Evolutionary conservation across 53 echinoderm and acorn worm genomes (phyloP).

Genomic region (Pentamera pediparva): DNA sequence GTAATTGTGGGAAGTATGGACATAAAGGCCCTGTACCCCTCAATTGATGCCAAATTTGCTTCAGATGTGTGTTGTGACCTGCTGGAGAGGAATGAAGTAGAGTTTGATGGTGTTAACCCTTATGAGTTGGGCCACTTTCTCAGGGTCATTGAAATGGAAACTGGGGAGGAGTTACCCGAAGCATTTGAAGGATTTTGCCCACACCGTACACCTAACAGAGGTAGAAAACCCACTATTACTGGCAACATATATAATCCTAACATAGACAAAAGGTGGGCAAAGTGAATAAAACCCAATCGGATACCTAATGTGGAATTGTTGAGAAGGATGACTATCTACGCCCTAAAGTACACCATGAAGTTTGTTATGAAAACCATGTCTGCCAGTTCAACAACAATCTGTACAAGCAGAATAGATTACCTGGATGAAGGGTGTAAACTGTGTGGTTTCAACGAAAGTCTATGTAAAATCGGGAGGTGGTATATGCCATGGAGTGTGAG

Average conservation of each 20-base stretch:
- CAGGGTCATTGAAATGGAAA: neutral
- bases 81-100: neutral
- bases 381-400: too few species aligned
- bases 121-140: slow-evolving; percentile 16
- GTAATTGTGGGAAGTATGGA: slow-evolving; percentile 9
- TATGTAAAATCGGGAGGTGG: too few species aligned
- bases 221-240: neutral
- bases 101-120: slow-evolving; percentile 3
- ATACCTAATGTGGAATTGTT: neutral
- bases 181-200: neutral
- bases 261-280: neutral
- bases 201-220: neutral
- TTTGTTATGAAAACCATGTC: too few species aligned
- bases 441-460: too few species aligned
- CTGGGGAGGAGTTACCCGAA: neutral
- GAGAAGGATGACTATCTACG: neutral
- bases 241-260: neutral
- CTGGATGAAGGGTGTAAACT: too few species aligned
- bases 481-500: too few species aligned
- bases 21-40: neutral
- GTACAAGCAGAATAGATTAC: too few species aligned
- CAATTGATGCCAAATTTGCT: slow-evolving; percentile 15
- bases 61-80: slow-evolving; percentile 25
- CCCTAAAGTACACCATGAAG: neutral
- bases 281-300: neutral